Conservation (phyloP, 2,797 vertebrate species). For the Pantherophis vulpinus region DNA sequence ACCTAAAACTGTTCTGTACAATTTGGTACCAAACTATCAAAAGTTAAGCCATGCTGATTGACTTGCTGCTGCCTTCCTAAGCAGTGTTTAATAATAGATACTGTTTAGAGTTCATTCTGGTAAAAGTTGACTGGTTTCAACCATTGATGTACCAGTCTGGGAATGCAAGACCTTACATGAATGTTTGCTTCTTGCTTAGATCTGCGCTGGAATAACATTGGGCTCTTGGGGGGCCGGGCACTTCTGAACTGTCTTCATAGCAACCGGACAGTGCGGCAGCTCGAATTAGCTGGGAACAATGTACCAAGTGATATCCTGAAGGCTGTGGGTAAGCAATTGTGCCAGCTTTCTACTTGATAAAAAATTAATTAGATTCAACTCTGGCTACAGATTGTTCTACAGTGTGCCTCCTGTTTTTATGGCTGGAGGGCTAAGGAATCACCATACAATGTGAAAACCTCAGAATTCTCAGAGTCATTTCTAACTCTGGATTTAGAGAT, state of each 20-base stretch:
- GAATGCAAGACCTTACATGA: neutral
- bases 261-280: constrained; percentile 80
- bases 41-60: neutral
- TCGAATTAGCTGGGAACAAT: constrained; percentile 92
- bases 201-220: constrained; percentile 93
- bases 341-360: neutral
- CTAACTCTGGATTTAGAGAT: neutral
- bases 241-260: constrained; percentile 82
- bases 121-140: neutral
- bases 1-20: neutral
- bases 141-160: neutral
- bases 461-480: neutral
- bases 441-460: neutral
- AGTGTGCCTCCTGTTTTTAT: no score
- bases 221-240: constrained; percentile 87
- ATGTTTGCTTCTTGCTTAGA: constrained; percentile 72
- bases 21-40: neutral
- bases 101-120: neutral
- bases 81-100: neutral
- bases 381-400: neutral
- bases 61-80: neutral
- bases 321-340: constrained; percentile 80
- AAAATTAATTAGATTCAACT: neutral
- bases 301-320: constrained; percentile 85
- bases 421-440: neutral